Evolutionary conservation across 1,140 invertebrate species (phyloP).

Genomic region (Bombus huntii): DNA sequence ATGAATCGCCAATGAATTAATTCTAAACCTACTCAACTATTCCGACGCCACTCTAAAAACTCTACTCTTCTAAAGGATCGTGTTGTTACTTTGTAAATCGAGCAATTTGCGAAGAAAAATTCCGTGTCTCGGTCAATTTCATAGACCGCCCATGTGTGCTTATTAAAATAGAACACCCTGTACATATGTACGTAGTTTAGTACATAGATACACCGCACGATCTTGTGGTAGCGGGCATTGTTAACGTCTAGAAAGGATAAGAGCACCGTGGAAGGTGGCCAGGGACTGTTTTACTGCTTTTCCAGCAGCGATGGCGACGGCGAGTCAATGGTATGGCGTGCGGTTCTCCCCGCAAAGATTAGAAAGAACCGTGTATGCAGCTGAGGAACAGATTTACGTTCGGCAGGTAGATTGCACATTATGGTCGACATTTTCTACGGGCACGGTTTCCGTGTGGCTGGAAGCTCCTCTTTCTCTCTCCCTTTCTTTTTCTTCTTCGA

Average conservation of each 20-base stretch:
- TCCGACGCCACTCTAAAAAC: rapidly evolving
- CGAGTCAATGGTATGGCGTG: slow-evolving; percentile 59
- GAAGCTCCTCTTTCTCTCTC: not conserved
- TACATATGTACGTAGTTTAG: not conserved
- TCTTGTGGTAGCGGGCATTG: slow-evolving; percentile 53
- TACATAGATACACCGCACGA: slow-evolving; percentile 39
- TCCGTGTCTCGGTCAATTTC: not conserved
- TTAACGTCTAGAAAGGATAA: slow-evolving; percentile 63
- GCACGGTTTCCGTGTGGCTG: slow-evolving; percentile 37
- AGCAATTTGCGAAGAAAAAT: not conserved
- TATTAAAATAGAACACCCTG: slow-evolving; percentile 35
- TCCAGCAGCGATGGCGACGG: slow-evolving; percentile 27
- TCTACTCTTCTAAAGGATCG: not conserved
- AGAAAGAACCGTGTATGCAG: slow-evolving; percentile 46
- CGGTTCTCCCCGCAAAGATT: slow-evolving; percentile 56
- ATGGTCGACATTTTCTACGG: slow-evolving; percentile 46
- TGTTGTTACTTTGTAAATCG: not conserved
- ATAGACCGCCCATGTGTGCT: not conserved
- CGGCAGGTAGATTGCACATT: slow-evolving; percentile 65
- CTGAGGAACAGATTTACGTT: slow-evolving; percentile 67
- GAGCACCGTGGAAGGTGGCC: slow-evolving; percentile 52
- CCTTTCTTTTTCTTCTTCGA: not conserved
- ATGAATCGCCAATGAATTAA: not conserved
- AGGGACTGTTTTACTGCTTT: slow-evolving; percentile 65
- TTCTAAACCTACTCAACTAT: not conserved